Percentiles rank a stretch among this genome's conserved stretches.
These are phyloP conservation scores for Sminthurinus signatus DNA, from an alignment of 1,140 invertebrate species.

Conservation along the genomic window DNA sequence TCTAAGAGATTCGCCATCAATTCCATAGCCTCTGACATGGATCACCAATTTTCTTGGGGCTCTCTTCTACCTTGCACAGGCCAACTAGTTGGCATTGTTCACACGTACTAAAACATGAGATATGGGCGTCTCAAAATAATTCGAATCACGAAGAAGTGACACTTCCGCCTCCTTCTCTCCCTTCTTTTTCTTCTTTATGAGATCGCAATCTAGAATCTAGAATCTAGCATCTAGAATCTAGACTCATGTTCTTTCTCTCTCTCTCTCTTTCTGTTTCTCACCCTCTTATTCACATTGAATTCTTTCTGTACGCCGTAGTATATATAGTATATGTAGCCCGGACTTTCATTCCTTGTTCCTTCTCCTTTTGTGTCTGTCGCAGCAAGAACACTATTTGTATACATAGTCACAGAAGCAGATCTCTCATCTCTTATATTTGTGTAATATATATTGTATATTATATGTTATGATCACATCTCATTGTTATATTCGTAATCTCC, in stretches of 20 bases:
- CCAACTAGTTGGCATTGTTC: constrained; percentile 39
- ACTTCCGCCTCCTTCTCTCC: constrained; percentile 26
- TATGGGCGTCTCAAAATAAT: constrained; percentile 42
- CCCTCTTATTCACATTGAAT: too few relatives aligned
- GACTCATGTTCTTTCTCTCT: constrained; percentile 19
- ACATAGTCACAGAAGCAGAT: too few relatives aligned
- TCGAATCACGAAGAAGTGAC: constrained; percentile 43
- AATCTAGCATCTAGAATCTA: too few relatives aligned
- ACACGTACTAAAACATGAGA: constrained; percentile 42
- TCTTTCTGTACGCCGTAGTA: too few relatives aligned
- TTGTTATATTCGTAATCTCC: too few relatives aligned
- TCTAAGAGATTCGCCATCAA: constrained; percentile 39
- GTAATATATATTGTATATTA: too few relatives aligned
- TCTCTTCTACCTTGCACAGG: constrained; percentile 15
- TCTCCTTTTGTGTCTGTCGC: too few relatives aligned
- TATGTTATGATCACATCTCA: too few relatives aligned
- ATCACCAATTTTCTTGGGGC: constrained; percentile 34
- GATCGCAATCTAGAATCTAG: constrained; percentile 31
- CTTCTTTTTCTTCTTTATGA: constrained; percentile 33
- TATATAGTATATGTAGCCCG: too few relatives aligned
- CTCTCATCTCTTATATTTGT: too few relatives aligned
- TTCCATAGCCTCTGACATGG: constrained; percentile 38
- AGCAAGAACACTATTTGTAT: too few relatives aligned
- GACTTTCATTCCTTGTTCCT: too few relatives aligned
- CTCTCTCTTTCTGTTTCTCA: constrained; percentile 1